phyloP scores from a whole-genome alignment of 2,113 vertebrate genomes.

The Engystomops pustulosus region DNA sequence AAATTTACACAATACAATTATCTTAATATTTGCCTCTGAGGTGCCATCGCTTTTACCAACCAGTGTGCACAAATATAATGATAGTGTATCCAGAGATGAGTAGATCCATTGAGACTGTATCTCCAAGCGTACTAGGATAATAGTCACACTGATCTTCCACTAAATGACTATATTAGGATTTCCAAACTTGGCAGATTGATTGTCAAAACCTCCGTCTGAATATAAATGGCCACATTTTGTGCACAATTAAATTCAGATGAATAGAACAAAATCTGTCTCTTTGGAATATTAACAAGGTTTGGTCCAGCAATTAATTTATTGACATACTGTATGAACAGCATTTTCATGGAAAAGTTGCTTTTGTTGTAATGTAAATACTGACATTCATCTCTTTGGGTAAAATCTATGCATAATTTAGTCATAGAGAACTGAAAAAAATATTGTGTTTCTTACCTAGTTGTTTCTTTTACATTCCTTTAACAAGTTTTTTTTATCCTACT shows the following conservation, averaged over 20 bases:
- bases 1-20: constrained; percentile 56
- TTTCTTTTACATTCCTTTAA: no score
- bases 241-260: constrained; percentile 50
- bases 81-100: constrained; percentile 36
- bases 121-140: constrained; percentile 40
- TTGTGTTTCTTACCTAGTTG: no score
- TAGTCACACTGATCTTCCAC: constrained; percentile 16
- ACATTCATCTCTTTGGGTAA: not conserved
- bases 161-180: constrained; percentile 33
- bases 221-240: constrained; percentile 46
- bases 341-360: not conserved
- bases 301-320: constrained; percentile 34
- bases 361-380: not conserved
- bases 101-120: constrained; percentile 27
- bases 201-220: constrained; percentile 36
- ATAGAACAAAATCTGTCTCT: constrained; percentile 35
- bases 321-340: not conserved
- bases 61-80: constrained; percentile 33
- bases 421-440: no score
- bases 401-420: no score
- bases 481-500: no score
- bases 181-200: constrained; percentile 46
- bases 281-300: constrained; percentile 3
- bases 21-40: constrained; percentile 50
- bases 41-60: constrained; percentile 50